A percentile compares a stretch with the other conserved stretches of the same genome.
Conservation (phyloP, 1,140 invertebrate species). For the Drosophila dunni region DNA sequence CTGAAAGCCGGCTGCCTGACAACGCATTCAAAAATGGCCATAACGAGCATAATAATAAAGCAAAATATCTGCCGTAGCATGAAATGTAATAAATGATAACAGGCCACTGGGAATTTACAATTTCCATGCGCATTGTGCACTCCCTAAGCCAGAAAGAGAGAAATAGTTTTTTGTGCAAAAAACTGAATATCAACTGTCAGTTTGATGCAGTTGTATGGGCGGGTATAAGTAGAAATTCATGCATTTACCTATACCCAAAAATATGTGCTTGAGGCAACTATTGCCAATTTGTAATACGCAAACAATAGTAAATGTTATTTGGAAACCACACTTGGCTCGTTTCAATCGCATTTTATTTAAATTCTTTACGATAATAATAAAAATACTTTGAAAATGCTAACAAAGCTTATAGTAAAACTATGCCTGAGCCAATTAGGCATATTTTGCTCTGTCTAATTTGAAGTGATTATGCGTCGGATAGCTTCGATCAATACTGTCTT, state of each 20-base stretch:
- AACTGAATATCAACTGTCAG: conserved; percentile 43
- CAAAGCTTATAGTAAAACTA: too few species aligned
- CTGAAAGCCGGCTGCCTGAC: conserved; percentile 1
- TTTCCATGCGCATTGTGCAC: conserved; percentile 30
- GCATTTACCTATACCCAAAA: background rate
- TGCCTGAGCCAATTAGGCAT: too few species aligned
- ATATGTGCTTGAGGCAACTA: conserved; percentile 4
- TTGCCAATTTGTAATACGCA: background rate
- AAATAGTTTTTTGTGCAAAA: background rate
- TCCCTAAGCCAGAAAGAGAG: background rate
- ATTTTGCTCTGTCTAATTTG: too few species aligned
- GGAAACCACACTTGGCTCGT: background rate
- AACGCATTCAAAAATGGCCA: conserved; percentile 17
- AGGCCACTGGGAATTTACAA: conserved; percentile 48
- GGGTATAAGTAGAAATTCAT: background rate
- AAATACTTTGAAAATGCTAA: too few species aligned
- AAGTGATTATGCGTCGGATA: too few species aligned
- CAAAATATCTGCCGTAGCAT: conserved; percentile 55
- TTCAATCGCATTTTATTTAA: too few species aligned
- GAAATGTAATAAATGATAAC: conserved; percentile 69
- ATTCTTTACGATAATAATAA: too few species aligned
- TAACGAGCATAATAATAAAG: conserved; percentile 59
- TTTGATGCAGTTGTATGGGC: conserved; percentile 3
- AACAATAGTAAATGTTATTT: conserved; percentile 1
- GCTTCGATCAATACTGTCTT: too few species aligned